Conservation (phyloP, 2,888 invertebrate genomes). For the Clusia tigrina region DNA sequence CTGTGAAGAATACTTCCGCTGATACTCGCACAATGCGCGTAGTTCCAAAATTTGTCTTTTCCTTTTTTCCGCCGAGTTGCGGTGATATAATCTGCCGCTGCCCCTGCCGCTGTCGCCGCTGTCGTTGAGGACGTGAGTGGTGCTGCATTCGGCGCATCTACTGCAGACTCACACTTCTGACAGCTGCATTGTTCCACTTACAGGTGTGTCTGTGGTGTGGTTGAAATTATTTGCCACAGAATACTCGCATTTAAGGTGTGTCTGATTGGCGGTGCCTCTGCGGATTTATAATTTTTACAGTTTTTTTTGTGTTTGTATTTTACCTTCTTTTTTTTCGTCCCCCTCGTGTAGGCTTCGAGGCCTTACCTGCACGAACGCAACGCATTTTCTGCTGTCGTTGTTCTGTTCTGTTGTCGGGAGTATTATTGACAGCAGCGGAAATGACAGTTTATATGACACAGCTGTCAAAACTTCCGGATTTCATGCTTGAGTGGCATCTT, state of each 20-base stretch:
- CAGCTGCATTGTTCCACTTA: conserved; percentile 6
- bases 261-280: neutral
- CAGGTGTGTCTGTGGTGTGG: conserved; percentile 7
- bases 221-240: too few relatives aligned
- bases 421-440: neutral
- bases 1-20: conserved; percentile 7
- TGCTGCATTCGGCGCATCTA: too few relatives aligned
- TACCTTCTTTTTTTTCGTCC: neutral
- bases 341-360: too few relatives aligned
- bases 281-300: neutral
- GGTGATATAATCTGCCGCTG: too few relatives aligned
- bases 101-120: too few relatives aligned
- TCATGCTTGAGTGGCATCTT: too few relatives aligned
- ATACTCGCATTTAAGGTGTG: too few relatives aligned
- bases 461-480: conserved; percentile 8
- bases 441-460: neutral
- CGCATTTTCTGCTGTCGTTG: neutral
- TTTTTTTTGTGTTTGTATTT: neutral
- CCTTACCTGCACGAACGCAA: neutral
- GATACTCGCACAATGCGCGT: neutral
- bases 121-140: too few relatives aligned
- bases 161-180: too few relatives aligned
- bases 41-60: too few relatives aligned
- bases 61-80: too few relatives aligned
- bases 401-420: too few relatives aligned